Conservation (phyloP, 1,140 invertebrate genomes). For the Holcopasites calliopsidis region DNA sequence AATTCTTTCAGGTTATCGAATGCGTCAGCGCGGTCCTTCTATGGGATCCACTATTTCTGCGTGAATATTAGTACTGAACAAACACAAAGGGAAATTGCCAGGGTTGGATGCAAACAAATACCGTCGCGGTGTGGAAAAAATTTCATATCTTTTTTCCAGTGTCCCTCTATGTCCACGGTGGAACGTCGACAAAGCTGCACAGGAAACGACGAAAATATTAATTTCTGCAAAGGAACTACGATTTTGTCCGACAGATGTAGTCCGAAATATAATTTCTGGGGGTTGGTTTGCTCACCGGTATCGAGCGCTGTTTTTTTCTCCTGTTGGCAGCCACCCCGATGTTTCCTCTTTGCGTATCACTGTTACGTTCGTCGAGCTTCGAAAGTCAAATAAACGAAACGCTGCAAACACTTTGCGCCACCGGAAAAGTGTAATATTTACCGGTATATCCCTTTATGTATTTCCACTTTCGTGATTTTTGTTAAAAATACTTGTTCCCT, state of each 20-base stretch:
- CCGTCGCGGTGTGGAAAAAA: neutral
- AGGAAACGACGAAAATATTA: neutral
- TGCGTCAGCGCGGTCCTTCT: too few species aligned
- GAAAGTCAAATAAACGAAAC: conserved; percentile 39
- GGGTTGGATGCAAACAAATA: neutral
- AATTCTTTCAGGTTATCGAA: too few species aligned
- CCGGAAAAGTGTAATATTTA: conserved; percentile 42
- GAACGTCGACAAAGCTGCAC: neutral
- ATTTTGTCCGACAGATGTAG: neutral
- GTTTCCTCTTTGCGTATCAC: neutral
- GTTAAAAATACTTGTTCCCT: too few species aligned
- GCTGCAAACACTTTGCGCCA: conserved; percentile 20
- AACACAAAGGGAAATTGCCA: neutral
- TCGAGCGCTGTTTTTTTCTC: neutral
- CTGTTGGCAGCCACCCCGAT: neutral
- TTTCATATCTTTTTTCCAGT: conserved; percentile 11
- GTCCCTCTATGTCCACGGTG: too few species aligned
- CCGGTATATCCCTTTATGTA: conserved; percentile 5
- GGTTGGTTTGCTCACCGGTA: neutral
- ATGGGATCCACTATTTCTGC: too few species aligned
- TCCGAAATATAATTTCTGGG: neutral
- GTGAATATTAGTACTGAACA: neutral
- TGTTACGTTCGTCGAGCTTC: neutral
- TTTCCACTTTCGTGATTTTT: conserved; percentile 12
- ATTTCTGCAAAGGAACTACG: neutral